Conservation (phyloP, 2,113 vertebrate species). For the Oophaga pumilio region DNA sequence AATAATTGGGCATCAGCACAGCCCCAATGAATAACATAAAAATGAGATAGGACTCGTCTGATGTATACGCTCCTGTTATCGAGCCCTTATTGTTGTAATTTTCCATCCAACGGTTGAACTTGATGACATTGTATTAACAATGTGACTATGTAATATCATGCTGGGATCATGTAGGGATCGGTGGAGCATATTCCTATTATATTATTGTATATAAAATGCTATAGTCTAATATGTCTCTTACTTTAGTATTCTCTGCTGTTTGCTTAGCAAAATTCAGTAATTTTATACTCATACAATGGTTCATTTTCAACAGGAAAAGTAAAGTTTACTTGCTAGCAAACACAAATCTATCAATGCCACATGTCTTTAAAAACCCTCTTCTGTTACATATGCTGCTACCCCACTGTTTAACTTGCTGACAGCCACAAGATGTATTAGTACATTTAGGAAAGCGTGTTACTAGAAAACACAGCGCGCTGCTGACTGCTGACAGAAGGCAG, state of each 20-base stretch:
- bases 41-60: too few relatives aligned
- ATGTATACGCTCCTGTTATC: too few relatives aligned
- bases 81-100: too few relatives aligned
- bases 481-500: constrained; percentile 55
- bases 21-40: too few relatives aligned
- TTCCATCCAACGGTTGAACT: too few relatives aligned
- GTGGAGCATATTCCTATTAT: too few relatives aligned
- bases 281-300: not conserved
- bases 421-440: constrained; percentile 27
- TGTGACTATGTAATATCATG: too few relatives aligned
- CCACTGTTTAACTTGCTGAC: constrained; percentile 47
- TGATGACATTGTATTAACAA: too few relatives aligned
- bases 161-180: too few relatives aligned
- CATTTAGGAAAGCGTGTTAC: not conserved
- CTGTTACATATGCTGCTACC: constrained; percentile 27
- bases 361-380: constrained; percentile 18
- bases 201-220: not conserved
- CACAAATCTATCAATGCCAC: not conserved
- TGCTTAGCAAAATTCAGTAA: not conserved
- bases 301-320: constrained; percentile 8
- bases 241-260: not conserved
- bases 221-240: not conserved
- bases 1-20: too few relatives aligned
- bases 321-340: constrained; percentile 16
- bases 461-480: constrained; percentile 12